Evolutionary conservation across 2,888 invertebrate genomes (phyloP).

Genomic region (Drosophila neotestacea): DNA sequence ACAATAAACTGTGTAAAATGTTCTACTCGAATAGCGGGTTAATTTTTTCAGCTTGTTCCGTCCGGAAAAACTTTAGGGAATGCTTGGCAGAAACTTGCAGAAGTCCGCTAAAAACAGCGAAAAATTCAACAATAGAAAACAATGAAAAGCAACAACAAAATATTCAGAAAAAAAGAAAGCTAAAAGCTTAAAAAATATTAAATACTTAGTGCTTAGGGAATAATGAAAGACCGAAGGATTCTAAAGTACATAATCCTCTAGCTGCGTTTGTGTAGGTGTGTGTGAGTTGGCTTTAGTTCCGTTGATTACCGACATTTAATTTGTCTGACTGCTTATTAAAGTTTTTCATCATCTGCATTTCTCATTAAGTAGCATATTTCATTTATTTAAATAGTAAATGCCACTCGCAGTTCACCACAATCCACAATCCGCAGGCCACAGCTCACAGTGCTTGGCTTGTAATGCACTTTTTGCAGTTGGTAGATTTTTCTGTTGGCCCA

Average conservation of each 20-base stretch:
- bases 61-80: slow-evolving; percentile 25
- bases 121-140: slow-evolving; percentile 6
- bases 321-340: slow-evolving; percentile 17
- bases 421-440: slow-evolving; percentile 9
- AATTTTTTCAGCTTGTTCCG: slow-evolving; percentile 18
- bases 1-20: slow-evolving; percentile 16
- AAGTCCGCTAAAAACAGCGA: slow-evolving; percentile 44
- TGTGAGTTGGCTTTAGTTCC: not conserved
- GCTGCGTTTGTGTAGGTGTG: slow-evolving; percentile 1
- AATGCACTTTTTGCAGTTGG: slow-evolving; percentile 9
- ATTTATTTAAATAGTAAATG: slow-evolving; percentile 19
- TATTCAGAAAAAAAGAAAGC: slow-evolving; percentile 16
- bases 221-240: slow-evolving; percentile 4
- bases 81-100: slow-evolving; percentile 14
- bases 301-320: slow-evolving; percentile 19
- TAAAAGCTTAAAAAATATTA: slow-evolving; percentile 32
- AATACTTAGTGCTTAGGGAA: slow-evolving; percentile 25
- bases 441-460: not conserved
- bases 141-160: not conserved
- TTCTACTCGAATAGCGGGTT: slow-evolving; percentile 15
- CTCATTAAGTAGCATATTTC: slow-evolving; percentile 16
- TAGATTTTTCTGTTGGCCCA: not conserved
- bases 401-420: slow-evolving; percentile 14
- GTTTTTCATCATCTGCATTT: slow-evolving; percentile 2
- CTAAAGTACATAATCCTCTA: not conserved